Percentiles rank a stretch among this genome's conserved stretches.
phyloP scores from a whole-genome alignment of 2,113 vertebrate species.

The Sclerurus mexicanus region DNA sequence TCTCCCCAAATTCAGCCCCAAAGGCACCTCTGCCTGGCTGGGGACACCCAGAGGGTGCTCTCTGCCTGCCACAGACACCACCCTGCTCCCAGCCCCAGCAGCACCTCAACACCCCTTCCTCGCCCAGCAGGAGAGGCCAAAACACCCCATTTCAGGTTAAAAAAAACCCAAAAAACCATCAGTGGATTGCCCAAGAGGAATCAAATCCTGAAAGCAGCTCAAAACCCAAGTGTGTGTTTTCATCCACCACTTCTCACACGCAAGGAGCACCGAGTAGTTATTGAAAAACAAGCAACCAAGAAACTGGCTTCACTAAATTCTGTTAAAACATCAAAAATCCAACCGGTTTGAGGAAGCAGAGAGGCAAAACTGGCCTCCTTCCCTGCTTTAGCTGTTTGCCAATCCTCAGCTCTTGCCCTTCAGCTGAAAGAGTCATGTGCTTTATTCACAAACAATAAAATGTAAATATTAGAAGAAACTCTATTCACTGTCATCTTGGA shows the following conservation, averaged over 20 bases:
- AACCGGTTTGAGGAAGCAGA: neutral
- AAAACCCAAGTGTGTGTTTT: fast-evolving
- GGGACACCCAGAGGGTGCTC: neutral
- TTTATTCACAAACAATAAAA: neutral
- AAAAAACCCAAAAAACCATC: neutral
- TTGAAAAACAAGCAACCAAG: neutral
- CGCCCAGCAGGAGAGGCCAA: neutral
- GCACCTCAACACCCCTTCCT: neutral
- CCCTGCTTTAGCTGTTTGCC: neutral
- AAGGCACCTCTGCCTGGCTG: neutral
- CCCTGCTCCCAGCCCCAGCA: neutral
- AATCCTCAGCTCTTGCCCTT: neutral
- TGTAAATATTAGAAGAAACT: neutral
- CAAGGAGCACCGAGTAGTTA: neutral
- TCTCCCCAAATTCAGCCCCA: neutral
- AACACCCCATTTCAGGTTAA: neutral
- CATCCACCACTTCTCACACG: neutral
- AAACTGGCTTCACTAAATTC: neutral
- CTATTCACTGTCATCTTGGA: neutral
- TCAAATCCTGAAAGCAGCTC: neutral
- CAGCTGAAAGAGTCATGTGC: neutral
- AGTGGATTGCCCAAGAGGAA: neutral
- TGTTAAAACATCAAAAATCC: neutral
- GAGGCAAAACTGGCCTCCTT: neutral
- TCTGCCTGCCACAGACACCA: neutral